Base-by-base conservation (phyloP, 1,140 invertebrate genomes). In the Wiebesia pumilae region DNA sequence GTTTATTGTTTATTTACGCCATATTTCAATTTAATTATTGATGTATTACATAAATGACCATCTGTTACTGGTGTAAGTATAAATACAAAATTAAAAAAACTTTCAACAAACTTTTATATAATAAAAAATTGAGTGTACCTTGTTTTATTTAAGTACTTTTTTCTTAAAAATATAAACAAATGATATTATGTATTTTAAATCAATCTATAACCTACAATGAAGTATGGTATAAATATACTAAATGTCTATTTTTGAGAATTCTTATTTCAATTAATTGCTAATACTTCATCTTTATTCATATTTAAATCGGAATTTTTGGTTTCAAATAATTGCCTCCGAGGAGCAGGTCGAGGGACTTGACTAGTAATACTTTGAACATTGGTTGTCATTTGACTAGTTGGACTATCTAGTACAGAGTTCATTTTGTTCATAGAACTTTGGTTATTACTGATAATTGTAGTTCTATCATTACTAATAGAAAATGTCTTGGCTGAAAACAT, bases 211-310 rank as follows among this genome's bases (percentile, higher is more conserved):
- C n/a, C 0, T 73, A 33, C 9, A 30, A 67, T 65, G 67, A n/a
- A 30, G 14, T 33, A 67, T 81, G 35, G 58, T 47, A 14, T 67
- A 58, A 81, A 24, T 81, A 81, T 40, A 38, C 16, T 43, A 67
- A 81, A 43, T 69, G 7, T 16, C 58, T 27, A 35, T 16, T 69
- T 67, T 30, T 43, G 35, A 47, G 38, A 14, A 83, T 54, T 51
- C 47, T 51, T 30, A 67, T 54, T 47, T 90, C 83, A 88, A 58
- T 90, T 84, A 91, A 90, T 91, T 62, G 90, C 87, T 86, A 93
- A 89, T 85, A 93, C 89, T 84, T 93, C 90, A 62, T 92, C 90
- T 30, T 93, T 92, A 81, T 92, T 91, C 27, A 88, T 88, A 77
- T 93, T 91, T 33, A 93, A 86, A 87, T 92, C 90, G n/a, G 89